Evolutionary conservation across 1,140 invertebrate genomes (phyloP), one percentile per base, ranked within the genome.

Genomic region (Drosophila burlai): DNA sequence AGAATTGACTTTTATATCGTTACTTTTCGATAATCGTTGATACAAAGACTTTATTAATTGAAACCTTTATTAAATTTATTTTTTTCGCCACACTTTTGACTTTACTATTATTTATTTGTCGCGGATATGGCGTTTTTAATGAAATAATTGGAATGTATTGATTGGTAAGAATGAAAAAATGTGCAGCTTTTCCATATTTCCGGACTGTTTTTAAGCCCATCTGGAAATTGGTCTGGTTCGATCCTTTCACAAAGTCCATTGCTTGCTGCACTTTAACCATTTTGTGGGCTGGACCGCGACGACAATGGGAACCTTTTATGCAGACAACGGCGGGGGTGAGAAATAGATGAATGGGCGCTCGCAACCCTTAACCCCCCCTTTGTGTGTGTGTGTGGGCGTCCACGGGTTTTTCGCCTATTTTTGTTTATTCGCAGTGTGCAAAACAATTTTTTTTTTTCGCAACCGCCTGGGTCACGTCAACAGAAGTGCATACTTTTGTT

Each of bases 401-500:
- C 36, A n/a, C 36, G 54, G 36, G 38, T 57, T 68, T 45, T 61
- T 77, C 43, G 55, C 72, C 64, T 62, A 68, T 77, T 67, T 76
- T 68, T 77, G 52, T 76, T 76, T 76, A 46, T 76, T 68, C 45
- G 50, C 63, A 68, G 64, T 45, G 49, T 46, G 67, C 36, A 71
- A 57, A 77, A 18, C 10, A 52, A 31, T 75, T 68, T 59, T 24
- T 29, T n/a, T 69, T 62, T 55, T 62, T 43, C 36, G 45, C 76
- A n/a, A 63, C 45, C 43, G 34, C 43, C 24, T 55, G 77, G 81
- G 81, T 71, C 84, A 87, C 84, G 84, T 87, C 83, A 87, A 83
- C 81, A 76, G 50, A 84, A 89, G 82, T 80, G 84, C 68, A 77
- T 80, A 83, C 79, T 80, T 62, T 77, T 78, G 76, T 89, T 87